Evolutionary conservation across 2,113 vertebrate genomes (phyloP).

Genomic region (Tupaia tana): DNA sequence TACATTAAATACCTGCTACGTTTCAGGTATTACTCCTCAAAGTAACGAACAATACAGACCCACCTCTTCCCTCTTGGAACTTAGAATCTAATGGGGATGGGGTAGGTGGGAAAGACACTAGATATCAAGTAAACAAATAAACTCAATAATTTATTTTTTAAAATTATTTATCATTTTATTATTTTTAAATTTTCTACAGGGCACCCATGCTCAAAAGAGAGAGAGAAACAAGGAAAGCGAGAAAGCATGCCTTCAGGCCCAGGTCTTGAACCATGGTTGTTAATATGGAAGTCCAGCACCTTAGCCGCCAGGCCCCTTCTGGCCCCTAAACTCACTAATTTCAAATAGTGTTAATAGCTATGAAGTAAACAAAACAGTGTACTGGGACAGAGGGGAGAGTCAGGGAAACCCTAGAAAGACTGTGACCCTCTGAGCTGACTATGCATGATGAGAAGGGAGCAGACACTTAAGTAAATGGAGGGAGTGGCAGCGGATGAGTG

Average conservation of each 20-base stretch:
- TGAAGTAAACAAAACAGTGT: slow-evolving; percentile 20
- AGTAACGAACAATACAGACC: not conserved
- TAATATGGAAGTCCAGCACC: too few species aligned
- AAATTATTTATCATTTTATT: too few species aligned
- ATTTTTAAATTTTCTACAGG: too few species aligned
- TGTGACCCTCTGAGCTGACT: not conserved
- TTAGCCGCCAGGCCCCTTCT: too few species aligned
- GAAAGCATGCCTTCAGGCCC: too few species aligned
- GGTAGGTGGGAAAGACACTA: not conserved
- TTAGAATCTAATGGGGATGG: not conserved
- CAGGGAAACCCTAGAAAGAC: not conserved
- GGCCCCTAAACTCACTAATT: not conserved
- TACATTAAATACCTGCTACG: not conserved
- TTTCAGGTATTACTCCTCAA: not conserved
- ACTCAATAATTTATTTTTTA: not conserved
- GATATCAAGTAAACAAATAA: slow-evolving; percentile 14
- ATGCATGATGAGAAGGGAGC: not conserved
- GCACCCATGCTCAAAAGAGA: too few species aligned
- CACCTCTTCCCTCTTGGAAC: not conserved
- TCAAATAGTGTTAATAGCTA: not conserved
- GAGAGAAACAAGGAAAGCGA: too few species aligned
- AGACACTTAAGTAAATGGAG: not conserved
- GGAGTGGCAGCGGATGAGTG: not conserved
- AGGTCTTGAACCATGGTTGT: too few species aligned
- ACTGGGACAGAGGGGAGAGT: not conserved